These are phyloP conservation scores for Scartelaos histophorus DNA, from an alignment of 2,113 vertebrate species.

Conservation along the genomic window DNA sequence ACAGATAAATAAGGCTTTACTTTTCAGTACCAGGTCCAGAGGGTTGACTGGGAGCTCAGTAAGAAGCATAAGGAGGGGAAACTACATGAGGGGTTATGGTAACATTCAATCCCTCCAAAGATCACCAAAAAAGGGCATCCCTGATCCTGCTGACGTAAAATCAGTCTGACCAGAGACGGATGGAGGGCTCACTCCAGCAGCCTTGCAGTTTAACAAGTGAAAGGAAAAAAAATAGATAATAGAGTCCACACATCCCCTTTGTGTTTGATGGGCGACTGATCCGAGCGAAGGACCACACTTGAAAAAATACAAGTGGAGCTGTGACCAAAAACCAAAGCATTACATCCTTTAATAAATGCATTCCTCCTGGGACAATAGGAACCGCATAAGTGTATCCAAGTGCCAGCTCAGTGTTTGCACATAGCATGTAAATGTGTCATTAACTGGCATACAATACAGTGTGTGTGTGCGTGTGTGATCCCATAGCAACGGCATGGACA, in stretches of 20 bases:
- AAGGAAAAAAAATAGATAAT: conserved; percentile 41
- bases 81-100: conserved; percentile 52
- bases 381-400: not conserved
- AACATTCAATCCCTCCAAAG: conserved; percentile 59
- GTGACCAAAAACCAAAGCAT: not conserved
- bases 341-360: not conserved
- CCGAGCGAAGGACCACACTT: not conserved
- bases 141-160: conserved; percentile 62
- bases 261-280: conserved; percentile 11
- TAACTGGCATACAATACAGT: conserved; percentile 24
- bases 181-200: conserved; percentile 37
- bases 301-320: not conserved
- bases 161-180: conserved; percentile 43
- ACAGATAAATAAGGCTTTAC: not conserved
- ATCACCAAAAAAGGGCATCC: conserved; percentile 78
- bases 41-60: conserved; percentile 34
- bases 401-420: conserved; percentile 28
- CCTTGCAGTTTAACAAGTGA: conserved; percentile 33
- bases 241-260: conserved; percentile 27
- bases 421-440: conserved; percentile 33
- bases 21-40: conserved; percentile 16
- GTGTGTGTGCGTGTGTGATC: conserved; percentile 38
- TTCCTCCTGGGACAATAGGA: not conserved
- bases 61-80: conserved; percentile 9
- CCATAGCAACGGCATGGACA: conserved; percentile 47